Conservation (phyloP, 2,113 vertebrate genomes). For the Corythornis vintsioides region DNA sequence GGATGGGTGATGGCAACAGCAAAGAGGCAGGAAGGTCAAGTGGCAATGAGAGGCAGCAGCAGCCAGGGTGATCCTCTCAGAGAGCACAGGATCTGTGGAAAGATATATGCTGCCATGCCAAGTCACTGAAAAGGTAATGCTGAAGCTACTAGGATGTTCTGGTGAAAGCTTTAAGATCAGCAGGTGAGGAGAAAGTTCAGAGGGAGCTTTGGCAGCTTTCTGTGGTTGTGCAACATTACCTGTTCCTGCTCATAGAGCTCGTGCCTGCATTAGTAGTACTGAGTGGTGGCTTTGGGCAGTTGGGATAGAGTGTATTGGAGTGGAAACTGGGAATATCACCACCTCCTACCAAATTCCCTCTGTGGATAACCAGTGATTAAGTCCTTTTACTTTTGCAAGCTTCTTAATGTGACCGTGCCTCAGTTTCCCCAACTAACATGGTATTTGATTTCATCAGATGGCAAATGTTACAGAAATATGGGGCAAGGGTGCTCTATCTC, state of each 20-base stretch:
- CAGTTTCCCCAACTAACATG: not conserved
- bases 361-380: not conserved
- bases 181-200: not conserved
- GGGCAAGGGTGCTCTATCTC: not conserved
- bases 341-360: not conserved
- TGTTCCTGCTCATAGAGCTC: not conserved
- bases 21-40: not conserved
- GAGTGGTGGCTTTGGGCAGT: not conserved
- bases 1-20: fast-evolving
- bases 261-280: fast-evolving
- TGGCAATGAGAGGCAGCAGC: not conserved
- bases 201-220: not conserved
- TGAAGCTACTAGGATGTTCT: not conserved
- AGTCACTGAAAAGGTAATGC: not conserved
- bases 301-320: not conserved
- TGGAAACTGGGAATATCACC: not conserved
- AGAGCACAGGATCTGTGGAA: fast-evolving
- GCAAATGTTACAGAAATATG: not conserved
- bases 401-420: not conserved
- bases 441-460: not conserved
- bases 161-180: not conserved
- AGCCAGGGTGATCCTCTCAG: not conserved
- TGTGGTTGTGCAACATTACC: not conserved
- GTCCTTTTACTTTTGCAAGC: not conserved
- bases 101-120: fast-evolving